Evolutionary conservation across 2,888 invertebrate genomes (phyloP).

Genomic region (Serripes groenlandicus): DNA sequence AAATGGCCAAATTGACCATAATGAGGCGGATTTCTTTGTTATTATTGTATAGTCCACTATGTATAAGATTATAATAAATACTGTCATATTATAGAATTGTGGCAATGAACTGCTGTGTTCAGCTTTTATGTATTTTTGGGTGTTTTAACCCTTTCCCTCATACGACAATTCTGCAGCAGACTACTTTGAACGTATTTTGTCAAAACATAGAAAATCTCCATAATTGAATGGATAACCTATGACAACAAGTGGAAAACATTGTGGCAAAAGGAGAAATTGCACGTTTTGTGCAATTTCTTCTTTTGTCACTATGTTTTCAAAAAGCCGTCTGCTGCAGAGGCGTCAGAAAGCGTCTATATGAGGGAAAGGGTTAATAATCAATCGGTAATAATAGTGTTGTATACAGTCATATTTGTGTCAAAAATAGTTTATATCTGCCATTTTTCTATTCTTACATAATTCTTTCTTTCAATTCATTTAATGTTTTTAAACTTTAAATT

Average conservation of each 20-base stretch:
- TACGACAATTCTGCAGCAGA: background rate
- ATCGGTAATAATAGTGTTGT: no score
- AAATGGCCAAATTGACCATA: slow-evolving; percentile 23
- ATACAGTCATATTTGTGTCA: no score
- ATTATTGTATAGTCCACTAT: background rate
- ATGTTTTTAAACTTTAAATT: no score
- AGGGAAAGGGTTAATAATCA: no score
- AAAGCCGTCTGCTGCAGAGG: no score
- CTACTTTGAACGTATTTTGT: background rate
- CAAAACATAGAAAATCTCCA: background rate
- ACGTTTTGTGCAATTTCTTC: no score
- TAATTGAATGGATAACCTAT: background rate
- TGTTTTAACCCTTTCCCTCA: background rate
- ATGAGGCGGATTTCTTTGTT: slow-evolving; percentile 6
- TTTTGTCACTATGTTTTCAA: no score
- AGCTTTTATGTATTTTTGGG: background rate
- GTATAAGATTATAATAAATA: slow-evolving; percentile 22
- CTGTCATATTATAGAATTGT: slow-evolving; percentile 20
- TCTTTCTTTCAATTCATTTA: no score
- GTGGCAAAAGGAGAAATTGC: no score
- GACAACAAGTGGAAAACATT: background rate
- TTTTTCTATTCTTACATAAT: no score
- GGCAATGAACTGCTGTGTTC: background rate
- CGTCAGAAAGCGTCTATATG: no score
- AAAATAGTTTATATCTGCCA: no score